Evolutionary conservation across 64 coral and sea anemone genomes (phyloP).

Genomic region (Trachythela sp.): DNA sequence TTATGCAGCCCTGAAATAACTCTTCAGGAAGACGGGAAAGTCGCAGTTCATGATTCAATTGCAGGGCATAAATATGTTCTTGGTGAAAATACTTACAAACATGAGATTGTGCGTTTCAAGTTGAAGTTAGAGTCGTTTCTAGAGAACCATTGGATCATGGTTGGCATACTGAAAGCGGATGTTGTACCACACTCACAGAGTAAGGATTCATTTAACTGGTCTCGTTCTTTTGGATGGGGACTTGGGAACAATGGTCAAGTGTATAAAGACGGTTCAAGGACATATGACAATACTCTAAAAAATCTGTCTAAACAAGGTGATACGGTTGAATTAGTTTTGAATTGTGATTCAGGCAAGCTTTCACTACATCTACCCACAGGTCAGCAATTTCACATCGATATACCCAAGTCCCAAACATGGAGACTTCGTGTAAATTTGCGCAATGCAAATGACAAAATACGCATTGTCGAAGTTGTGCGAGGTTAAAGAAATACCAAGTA

Average conservation of each 20-base stretch:
- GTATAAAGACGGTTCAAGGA: neutral
- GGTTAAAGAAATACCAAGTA: too few relatives aligned
- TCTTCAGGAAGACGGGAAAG: neutral
- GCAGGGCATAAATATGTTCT: neutral
- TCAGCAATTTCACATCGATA: too few relatives aligned
- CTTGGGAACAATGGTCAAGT: neutral
- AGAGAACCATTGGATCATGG: neutral
- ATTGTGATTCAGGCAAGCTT: too few relatives aligned
- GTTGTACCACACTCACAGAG: neutral
- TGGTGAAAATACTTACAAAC: neutral
- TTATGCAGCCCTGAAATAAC: neutral
- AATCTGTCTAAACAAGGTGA: too few relatives aligned
- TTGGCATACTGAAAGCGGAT: neutral
- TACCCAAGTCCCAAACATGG: too few relatives aligned
- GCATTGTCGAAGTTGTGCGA: too few relatives aligned
- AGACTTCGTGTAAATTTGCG: too few relatives aligned
- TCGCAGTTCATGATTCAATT: neutral
- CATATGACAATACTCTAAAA: too few relatives aligned
- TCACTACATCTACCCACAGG: too few relatives aligned
- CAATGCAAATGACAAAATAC: too few relatives aligned
- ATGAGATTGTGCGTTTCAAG: neutral
- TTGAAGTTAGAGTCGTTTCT: neutral
- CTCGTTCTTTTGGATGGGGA: neutral
- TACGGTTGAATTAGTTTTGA: too few relatives aligned
- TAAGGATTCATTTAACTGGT: neutral